Evolutionary conservation across 2,113 vertebrate genomes (phyloP).

Genomic region (Antennarius striatus): DNA sequence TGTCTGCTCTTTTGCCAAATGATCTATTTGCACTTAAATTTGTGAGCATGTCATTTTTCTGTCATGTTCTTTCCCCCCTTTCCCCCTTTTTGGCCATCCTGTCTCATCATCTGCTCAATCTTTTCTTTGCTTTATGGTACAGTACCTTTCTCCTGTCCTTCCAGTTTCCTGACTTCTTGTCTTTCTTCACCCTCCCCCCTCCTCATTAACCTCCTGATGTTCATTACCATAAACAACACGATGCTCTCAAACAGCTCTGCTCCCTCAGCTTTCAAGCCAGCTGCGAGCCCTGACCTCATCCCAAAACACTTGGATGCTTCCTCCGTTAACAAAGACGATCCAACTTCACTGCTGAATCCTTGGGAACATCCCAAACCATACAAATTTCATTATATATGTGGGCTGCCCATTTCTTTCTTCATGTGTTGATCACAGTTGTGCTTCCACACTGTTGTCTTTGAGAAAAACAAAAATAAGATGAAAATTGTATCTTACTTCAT

Average conservation of each 20-base stretch:
- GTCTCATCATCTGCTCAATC: slow-evolving; percentile 25
- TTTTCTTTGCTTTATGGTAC: slow-evolving; percentile 2
- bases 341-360: slow-evolving; percentile 16
- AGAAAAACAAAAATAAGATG: background rate
- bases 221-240: slow-evolving; percentile 62
- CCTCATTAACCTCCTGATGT: slow-evolving; percentile 37
- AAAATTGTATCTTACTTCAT: slow-evolving; percentile 41
- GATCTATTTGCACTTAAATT: too few species aligned
- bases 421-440: slow-evolving; percentile 24
- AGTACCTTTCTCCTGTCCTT: slow-evolving; percentile 14
- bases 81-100: slow-evolving; percentile 3
- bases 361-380: background rate
- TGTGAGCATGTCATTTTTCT: too few species aligned
- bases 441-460: slow-evolving; percentile 16
- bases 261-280: slow-evolving; percentile 25
- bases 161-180: slow-evolving; percentile 46
- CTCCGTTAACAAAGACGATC: slow-evolving; percentile 10
- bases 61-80: too few species aligned
- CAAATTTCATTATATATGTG: background rate
- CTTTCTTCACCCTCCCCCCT: slow-evolving; percentile 26
- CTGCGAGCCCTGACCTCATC: slow-evolving; percentile 43
- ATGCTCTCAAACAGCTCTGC: slow-evolving; percentile 33
- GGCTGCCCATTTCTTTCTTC: background rate
- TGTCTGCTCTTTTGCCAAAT: too few species aligned
- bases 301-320: slow-evolving; percentile 33